These are phyloP conservation scores for Habropoda laboriosa DNA, from an alignment of 1,140 invertebrate species.

Conservation along the genomic window DNA sequence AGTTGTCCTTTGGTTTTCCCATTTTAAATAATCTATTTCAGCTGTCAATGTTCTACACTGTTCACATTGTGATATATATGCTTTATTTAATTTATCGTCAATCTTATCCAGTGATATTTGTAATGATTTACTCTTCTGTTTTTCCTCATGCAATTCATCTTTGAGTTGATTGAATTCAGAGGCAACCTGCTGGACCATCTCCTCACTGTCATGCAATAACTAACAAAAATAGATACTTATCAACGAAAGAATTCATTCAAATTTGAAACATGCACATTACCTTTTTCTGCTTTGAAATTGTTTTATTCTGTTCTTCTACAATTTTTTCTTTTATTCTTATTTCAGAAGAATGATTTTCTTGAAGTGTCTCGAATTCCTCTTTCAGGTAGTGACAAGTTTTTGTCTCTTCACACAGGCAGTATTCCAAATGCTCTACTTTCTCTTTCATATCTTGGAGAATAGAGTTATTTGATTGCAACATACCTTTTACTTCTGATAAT, in stretches of 20 bases:
- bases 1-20: slow-evolving; percentile 64
- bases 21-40: slow-evolving; percentile 47
- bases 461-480: slow-evolving; percentile 45
- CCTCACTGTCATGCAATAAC: slow-evolving; percentile 68
- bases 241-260: background rate
- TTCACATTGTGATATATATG: slow-evolving; percentile 44
- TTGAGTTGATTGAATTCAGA: slow-evolving; percentile 65
- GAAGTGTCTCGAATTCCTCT: slow-evolving; percentile 60
- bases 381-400: slow-evolving; percentile 51
- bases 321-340: slow-evolving; percentile 71
- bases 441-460: slow-evolving; percentile 52
- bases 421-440: slow-evolving; percentile 61
- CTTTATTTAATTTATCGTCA: slow-evolving; percentile 39
- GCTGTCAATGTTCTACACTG: slow-evolving; percentile 49
- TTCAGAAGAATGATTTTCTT: slow-evolving; percentile 65
- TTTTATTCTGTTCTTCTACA: slow-evolving; percentile 66
- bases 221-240: slow-evolving; percentile 39
- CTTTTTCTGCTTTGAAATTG: slow-evolving; percentile 68
- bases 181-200: slow-evolving; percentile 62
- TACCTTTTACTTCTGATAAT: slow-evolving; percentile 37
- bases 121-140: slow-evolving; percentile 59
- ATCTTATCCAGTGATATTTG: slow-evolving; percentile 39
- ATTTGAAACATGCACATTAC: slow-evolving; percentile 42
- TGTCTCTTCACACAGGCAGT: slow-evolving; percentile 57
- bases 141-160: slow-evolving; percentile 59